Conservation (phyloP, 2,888 invertebrate genomes). For the Choreutis nemorana region DNA sequence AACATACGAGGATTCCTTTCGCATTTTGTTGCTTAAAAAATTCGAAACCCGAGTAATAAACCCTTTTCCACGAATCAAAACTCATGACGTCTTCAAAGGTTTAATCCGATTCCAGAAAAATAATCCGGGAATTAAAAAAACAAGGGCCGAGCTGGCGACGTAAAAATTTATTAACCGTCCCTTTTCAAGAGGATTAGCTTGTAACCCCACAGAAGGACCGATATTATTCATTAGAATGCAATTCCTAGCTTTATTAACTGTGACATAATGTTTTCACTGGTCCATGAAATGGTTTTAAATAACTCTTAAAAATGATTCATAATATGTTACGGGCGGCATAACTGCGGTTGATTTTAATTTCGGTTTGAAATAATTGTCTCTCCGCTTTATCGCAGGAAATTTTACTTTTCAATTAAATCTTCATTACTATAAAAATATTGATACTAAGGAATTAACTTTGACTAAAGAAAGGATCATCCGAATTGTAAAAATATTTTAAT, state of each 20-base stretch:
- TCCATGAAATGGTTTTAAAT: constrained; percentile 37
- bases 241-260: constrained; percentile 49
- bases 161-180: constrained; percentile 49
- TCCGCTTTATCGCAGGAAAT: no score
- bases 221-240: constrained; percentile 60
- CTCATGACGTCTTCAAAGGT: constrained; percentile 11
- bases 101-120: constrained; percentile 22
- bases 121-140: constrained; percentile 23
- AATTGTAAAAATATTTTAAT: no score
- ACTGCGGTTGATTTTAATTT: no score
- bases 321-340: constrained; percentile 3
- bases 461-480: no score
- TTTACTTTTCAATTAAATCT: no score
- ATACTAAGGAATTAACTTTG: no score
- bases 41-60: no score
- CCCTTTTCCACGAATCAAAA: no score
- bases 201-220: constrained; percentile 57
- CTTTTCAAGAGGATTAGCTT: constrained; percentile 60
- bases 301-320: constrained; percentile 31
- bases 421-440: no score
- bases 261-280: constrained; percentile 27
- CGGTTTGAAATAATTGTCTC: no score
- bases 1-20: no score
- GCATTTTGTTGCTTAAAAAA: no score
- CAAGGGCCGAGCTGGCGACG: constrained; percentile 43